Evolutionary conservation across 2,888 invertebrate genomes (phyloP), one percentile per base, ranked within the genome.

Genomic region (Diploptera punctata): DNA sequence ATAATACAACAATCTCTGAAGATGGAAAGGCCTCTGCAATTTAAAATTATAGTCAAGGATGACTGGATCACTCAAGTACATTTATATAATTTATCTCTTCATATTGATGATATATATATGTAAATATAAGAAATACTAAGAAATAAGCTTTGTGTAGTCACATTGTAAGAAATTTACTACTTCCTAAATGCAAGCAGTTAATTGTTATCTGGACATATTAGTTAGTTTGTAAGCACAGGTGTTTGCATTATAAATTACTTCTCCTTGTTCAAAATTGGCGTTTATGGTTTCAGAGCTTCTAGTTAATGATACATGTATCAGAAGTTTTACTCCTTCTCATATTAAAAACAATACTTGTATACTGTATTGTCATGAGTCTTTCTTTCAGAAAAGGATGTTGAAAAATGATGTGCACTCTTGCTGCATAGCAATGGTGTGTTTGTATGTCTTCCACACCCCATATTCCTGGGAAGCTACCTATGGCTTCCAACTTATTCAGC

Each of bases 211-310:
- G 57, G 57, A 24, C 57, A 57, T 57, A n/a, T 57, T 57, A 57
- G 57, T 57, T 13, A 52, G 24, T 52, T 19, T 52, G 52, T 24
- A n/a, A 16, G 57, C 29, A 29, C 29, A 10, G 4, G 52, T 52
- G 29, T 57, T 29, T 29, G 57, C 47, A 29, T 21, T 16, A 26
- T 57, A n/a, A 57, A 26, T 29, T 18, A 29, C 57, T 57, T 57
- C 57, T 57, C 57, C 29, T 57, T 57, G 57, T 57, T 57, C 57
- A 29, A n/a, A 57, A 57, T 16, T 57, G 57, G 52, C 52, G 33
- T 33, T 33, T 5, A 21, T 24, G 52, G 19, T 1, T 24, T 24
- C 7, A 13, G 24, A 16, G 10, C 52, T 21, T 24, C 4, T 47
- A 18, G 47, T 47, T 52, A 10, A 52, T 24, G 24, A 13, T 24